These are phyloP conservation scores for Phrixothrix hirtus DNA, from an alignment of 2,888 invertebrate species.

Conservation along the genomic window DNA sequence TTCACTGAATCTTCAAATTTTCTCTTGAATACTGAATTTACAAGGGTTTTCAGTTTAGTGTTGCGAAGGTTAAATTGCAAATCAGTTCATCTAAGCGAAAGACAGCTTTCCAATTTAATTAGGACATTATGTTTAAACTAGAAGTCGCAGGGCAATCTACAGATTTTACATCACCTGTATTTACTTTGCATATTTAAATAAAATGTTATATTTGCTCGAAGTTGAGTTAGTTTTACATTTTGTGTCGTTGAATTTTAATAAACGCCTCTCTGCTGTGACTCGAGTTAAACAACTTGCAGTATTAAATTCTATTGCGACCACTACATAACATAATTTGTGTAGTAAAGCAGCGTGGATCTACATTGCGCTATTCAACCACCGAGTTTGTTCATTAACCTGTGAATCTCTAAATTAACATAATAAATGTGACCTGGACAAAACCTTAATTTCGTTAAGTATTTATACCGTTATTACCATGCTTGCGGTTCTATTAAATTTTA, in stretches of 20 bases:
- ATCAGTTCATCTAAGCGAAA: constrained; percentile 22
- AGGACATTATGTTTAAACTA: constrained; percentile 19
- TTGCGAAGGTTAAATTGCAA: constrained; percentile 27
- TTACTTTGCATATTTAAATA: constrained; percentile 25
- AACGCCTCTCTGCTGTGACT: constrained; percentile 23
- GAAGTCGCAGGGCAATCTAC: constrained; percentile 13
- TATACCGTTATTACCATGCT: too few species aligned
- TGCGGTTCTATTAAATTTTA: too few species aligned
- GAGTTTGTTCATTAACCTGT: constrained; percentile 27
- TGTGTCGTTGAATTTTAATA: constrained; percentile 28
- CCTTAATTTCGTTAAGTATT: constrained; percentile 23
- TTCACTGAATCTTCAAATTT: not conserved
- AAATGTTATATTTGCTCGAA: constrained; percentile 23
- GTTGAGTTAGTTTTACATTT: constrained; percentile 27
- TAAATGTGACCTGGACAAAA: constrained; percentile 23
- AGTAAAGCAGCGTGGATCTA: constrained; percentile 16
- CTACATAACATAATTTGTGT: constrained; percentile 39
- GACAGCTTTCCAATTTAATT: constrained; percentile 25
- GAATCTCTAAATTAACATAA: constrained; percentile 30
- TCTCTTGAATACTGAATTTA: not conserved
- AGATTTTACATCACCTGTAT: constrained; percentile 21
- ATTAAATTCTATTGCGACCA: constrained; percentile 43
- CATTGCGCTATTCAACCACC: constrained; percentile 14
- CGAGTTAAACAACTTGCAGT: constrained; percentile 37
- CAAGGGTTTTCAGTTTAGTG: constrained; percentile 7